Base-by-base conservation (phyloP, 2,888 invertebrate genomes). In the Nezara viridula region DNA sequence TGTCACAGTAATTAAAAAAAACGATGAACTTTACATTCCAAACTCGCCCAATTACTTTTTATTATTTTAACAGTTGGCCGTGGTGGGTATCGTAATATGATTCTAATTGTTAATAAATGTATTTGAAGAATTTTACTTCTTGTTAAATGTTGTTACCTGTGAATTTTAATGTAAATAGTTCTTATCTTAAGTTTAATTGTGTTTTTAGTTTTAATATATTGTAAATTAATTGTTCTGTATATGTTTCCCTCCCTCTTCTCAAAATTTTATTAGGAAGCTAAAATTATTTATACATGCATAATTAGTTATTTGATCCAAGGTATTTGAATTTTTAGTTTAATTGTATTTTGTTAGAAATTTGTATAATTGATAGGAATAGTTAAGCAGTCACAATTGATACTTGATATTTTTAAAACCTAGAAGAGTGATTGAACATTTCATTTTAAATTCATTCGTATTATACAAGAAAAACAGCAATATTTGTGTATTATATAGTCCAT, bases 1-100 rank as follows among this genome's bases (percentile, higher is more conserved):
- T 7, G 66, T 37, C 66, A 37, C 66, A 73, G 16, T 40, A 47
- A 44, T 44, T 81, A 81, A 47, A 24, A 44, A n/a, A 44, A 81
- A n/a, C n/a, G 44, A 81, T 44, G 81, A 81, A 44, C 44, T 44
- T 81, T 81, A 81, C 81, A 81, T 81, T 81, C 81, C 81, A 81
- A 81, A n/a, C 81, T 44, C 44, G n/a, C 81, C 40, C 81, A 44
- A 4, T 24, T 81, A 81, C 47, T 81, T 47, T n/a, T 14, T 47
- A n/a, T n/a, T 24, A 44, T 10, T 12, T 24, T 81, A 47, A 12
- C 81, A 44, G 40, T 24, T 44, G n/a, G 6, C 44, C n/a, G 44
- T 73, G 66, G 44, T 40, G 44, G 81, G n/a, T 47, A 12, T 44
- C 24, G n/a, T 81, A 81, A 81, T 81, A 44, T 81, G 40, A 77